Base-by-base conservation (phyloP, 2,888 invertebrate genomes). In the Geophilus truncorum region DNA sequence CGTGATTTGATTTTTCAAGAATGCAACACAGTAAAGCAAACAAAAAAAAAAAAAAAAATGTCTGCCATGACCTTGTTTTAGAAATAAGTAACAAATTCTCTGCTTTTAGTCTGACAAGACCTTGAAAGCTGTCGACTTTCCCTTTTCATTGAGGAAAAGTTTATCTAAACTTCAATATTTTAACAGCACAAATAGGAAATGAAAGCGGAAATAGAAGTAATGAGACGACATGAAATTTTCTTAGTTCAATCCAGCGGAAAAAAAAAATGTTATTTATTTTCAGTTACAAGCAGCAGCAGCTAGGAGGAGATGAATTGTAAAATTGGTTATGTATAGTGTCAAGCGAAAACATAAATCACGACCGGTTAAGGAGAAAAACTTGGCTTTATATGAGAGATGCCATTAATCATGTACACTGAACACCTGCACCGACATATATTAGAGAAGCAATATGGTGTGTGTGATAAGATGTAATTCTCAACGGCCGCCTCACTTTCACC, bases 401-500 rank as follows among this genome's bases (percentile, higher is more conserved):
- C 57, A 62, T 62, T 62, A 62, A 62, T 62, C 57, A 62, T 21
- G 18, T 62, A 62, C 57, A 18, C 5, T 23, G 57, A 62, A 62
- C 57, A 62, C 57, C 57, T 62, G 57, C 57, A 62, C 57, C 57
- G 57, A 62, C 57, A 2, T 62, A 62, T 62, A 62, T 62, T 62
- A 62, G 57, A 62, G 57, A 62, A 23, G 57, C 57, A 62, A 62
- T 62, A 62, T 62, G 57, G 57, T 62, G 21, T 62, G 57, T 62
- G 57, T 23, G 57, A 62, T 62, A 62, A 62, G 57, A 62, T 62
- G 57, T 62, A 62, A 62, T 62, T 62, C 21, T 62, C 57, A 21
- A 62, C 57, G 21, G 57, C 21, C 21, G 23, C 10, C 21, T 62
- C 57, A 62, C 57, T 62, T 62, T 62, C 57, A 23, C 57, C 21